phyloP scores from a whole-genome alignment of 2,797 vertebrate species.

The Masticophis lateralis region DNA sequence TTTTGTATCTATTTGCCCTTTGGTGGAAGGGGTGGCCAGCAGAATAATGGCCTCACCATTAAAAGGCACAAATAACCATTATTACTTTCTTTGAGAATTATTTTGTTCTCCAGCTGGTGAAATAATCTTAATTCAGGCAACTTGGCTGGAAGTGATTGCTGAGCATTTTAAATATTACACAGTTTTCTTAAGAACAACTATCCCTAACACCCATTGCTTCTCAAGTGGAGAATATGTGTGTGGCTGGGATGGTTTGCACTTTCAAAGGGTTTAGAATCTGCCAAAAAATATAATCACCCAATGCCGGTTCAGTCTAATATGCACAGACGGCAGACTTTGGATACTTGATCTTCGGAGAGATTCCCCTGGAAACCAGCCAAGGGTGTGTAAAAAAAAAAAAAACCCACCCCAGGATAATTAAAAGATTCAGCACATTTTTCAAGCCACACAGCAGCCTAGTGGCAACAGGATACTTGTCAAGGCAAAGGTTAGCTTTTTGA shows the following conservation, averaged over 20 bases:
- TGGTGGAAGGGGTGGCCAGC: not conserved
- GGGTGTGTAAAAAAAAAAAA: constrained; percentile 19
- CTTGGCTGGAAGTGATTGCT: constrained; percentile 44
- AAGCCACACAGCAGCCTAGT: not conserved
- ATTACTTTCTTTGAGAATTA: constrained; percentile 60
- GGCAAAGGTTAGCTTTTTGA: not conserved
- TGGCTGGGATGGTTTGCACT: constrained; percentile 18
- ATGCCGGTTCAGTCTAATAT: constrained; percentile 12
- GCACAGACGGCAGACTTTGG: constrained; percentile 2
- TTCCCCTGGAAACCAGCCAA: constrained; percentile 33
- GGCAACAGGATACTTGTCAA: constrained; percentile 7
- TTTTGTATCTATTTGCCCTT: constrained; percentile 47
- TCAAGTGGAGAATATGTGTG: not conserved
- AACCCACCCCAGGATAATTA: not conserved
- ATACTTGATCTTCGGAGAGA: constrained; percentile 14
- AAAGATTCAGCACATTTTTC: constrained; percentile 35
- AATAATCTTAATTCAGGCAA: constrained; percentile 38
- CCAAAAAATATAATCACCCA: constrained; percentile 10
- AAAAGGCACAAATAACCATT: constrained; percentile 19
- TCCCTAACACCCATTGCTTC: constrained; percentile 26
- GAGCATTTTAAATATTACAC: constrained; percentile 24
- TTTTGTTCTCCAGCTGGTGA: constrained; percentile 45
- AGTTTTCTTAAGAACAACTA: constrained; percentile 27
- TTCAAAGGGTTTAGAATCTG: constrained; percentile 44
- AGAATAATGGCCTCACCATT: constrained; percentile 46